Base-by-base conservation (phyloP, 1,140 invertebrate genomes). In the Triops longicaudatus region DNA sequence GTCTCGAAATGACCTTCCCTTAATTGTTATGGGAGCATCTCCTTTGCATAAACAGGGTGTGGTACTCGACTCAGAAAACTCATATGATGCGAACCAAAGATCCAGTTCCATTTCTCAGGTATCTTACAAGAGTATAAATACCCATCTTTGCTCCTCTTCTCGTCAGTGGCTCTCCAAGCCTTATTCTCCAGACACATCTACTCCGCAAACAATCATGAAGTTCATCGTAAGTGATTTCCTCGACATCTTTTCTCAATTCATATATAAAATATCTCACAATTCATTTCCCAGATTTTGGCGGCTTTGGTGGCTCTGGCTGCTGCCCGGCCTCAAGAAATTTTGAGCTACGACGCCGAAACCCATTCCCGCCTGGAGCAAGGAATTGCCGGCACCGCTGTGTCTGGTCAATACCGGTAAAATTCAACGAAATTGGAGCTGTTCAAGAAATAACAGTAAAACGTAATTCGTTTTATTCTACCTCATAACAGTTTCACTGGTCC, bases 361-460 rank as follows among this genome's bases (percentile, higher is more conserved):
- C 74, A 75, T 50, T 50, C 43, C 17, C 74, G 63, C 26, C 14
- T 17, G 2, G 42, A 75, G 43, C n/a, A 27, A 28, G 74, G 74
- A 75, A 42, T 50, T 26, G 74, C 74, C 17, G 74, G 74, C 37
- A 75, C 43, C 11, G 74, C 74, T 26, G 74, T 75, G 26, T 27
- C 10, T 14, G 74, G 74, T 50, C 26, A 43, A 26, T 75, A 75
- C 74, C 44, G 74, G 74, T 75, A 75, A 75, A 75, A 22, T 28
- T 27, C 28, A 44, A 12, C 43, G n/a, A n/a, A n/a, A n/a, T n/a
- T n/a, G n/a, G n/a, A n/a, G n/a, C n/a, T n/a, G n/a, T n/a, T n/a
- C n/a, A n/a, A n/a, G n/a, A n/a, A n/a, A n/a, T n/a, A n/a, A n/a
- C n/a, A n/a, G n/a, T 17, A 31, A 43, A 44, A n/a, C 11, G 12